Percentiles rank a stretch among this genome's conserved stretches.
Conservation (phyloP, 2,888 invertebrate genomes). For the Oscheius sp. region DNA sequence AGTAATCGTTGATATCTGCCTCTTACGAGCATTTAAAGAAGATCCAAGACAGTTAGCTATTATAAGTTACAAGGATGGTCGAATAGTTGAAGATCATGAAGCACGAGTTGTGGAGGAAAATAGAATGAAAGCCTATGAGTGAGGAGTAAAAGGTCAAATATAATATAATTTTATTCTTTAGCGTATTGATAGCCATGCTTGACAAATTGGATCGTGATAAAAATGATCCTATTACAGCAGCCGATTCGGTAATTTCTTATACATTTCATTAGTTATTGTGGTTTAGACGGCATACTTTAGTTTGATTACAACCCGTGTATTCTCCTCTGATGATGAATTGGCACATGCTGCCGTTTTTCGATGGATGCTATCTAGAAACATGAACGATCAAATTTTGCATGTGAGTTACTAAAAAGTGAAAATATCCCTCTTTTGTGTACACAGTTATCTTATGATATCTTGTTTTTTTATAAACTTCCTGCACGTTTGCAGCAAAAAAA, state of each 20-base stretch:
- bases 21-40: conserved; percentile 85
- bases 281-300: conserved; percentile 76
- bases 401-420: no score
- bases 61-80: conserved; percentile 80
- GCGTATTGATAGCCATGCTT: conserved; percentile 3
- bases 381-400: conserved; percentile 57
- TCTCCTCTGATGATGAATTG: conserved; percentile 83
- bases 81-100: conserved; percentile 42
- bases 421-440: no score
- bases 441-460: no score
- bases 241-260: not conserved
- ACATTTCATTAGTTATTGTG: not conserved
- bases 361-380: conserved; percentile 63
- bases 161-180: no score
- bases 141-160: not conserved
- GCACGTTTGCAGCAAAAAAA: conserved; percentile 5
- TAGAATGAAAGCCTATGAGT: conserved; percentile 33
- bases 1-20: conserved; percentile 88
- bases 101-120: conserved; percentile 40
- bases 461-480: no score
- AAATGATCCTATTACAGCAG: not conserved
- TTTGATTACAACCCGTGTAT: conserved; percentile 75
- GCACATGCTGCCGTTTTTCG: conserved; percentile 88
- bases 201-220: not conserved
- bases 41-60: conserved; percentile 89